Percentiles rank a stretch among this genome's conserved stretches.
phyloP scores from a whole-genome alignment of 2,113 vertebrate genomes.

The Eupsittula cactorum region DNA sequence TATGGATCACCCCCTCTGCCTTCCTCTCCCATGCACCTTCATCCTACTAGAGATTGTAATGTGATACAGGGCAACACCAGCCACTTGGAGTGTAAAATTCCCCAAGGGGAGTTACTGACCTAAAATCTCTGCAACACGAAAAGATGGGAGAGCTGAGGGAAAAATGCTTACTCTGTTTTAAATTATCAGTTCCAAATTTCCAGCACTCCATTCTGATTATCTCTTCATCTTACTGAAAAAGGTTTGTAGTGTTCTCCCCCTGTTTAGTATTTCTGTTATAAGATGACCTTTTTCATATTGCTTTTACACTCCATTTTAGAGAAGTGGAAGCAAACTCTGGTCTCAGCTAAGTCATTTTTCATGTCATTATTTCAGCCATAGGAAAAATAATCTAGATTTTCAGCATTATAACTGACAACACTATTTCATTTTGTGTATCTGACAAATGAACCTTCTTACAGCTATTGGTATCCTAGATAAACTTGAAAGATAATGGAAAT shows the following conservation, averaged over 20 bases:
- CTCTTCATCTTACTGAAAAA: neutral
- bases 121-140: neutral
- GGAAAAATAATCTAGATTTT: neutral
- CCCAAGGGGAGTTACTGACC: neutral
- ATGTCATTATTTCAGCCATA: neutral
- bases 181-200: constrained; percentile 3
- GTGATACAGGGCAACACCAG: neutral
- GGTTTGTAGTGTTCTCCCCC: neutral
- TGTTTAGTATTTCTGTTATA: neutral
- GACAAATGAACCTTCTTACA: neutral
- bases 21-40: neutral
- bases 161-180: constrained; percentile 10
- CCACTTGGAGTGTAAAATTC: constrained; percentile 6
- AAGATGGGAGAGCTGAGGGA: neutral
- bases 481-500: neutral
- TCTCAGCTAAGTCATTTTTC: neutral
- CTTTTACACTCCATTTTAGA: neutral
- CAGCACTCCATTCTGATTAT: neutral
- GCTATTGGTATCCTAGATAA: neutral
- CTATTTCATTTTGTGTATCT: neutral
- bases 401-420: neutral
- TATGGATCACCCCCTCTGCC: neutral
- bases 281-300: neutral
- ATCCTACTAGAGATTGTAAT: neutral
- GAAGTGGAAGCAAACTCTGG: neutral